These are phyloP conservation scores for Catotricha subobsoleta DNA, from an alignment of 2,888 invertebrate genomes.

Conservation along the genomic window DNA sequence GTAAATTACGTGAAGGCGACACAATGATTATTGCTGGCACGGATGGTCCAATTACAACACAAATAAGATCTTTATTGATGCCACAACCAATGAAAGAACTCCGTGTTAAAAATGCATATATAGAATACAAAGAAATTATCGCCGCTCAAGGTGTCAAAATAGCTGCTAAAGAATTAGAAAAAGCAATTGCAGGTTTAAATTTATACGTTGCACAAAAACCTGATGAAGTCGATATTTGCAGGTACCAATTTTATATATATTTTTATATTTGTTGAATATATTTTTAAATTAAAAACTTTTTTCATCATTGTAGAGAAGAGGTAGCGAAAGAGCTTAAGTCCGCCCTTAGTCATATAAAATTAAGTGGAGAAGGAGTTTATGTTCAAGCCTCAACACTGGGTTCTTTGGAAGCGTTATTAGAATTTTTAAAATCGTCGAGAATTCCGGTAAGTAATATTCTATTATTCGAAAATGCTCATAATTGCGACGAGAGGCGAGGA, in stretches of 20 bases:
- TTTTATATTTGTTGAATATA: no score
- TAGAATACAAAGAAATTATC: constrained; percentile 82
- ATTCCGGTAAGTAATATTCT: constrained; percentile 73
- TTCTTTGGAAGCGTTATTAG: constrained; percentile 88
- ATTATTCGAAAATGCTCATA: no score
- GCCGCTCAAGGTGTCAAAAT: constrained; percentile 99
- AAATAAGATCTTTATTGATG: constrained; percentile 90
- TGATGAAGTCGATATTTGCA: constrained; percentile 80
- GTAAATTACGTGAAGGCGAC: constrained; percentile 81
- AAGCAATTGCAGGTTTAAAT: constrained; percentile 91
- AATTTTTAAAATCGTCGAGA: constrained; percentile 78
- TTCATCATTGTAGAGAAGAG: constrained; percentile 60
- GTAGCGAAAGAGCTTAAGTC: constrained; percentile 72
- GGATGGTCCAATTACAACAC: constrained; percentile 95
- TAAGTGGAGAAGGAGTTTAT: constrained; percentile 85
- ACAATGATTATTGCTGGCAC: constrained; percentile 92
- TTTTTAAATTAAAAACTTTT: no score
- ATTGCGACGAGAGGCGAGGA: no score
- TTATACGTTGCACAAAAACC: constrained; percentile 77
- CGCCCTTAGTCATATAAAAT: constrained; percentile 80
- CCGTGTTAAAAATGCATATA: constrained; percentile 89
- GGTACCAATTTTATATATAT: no score
- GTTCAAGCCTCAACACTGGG: constrained; percentile 99
- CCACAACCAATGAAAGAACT: constrained; percentile 96
- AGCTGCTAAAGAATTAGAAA: constrained; percentile 93